Conservation (phyloP, 64 coral and sea anemone species). For the Porites lutea region DNA sequence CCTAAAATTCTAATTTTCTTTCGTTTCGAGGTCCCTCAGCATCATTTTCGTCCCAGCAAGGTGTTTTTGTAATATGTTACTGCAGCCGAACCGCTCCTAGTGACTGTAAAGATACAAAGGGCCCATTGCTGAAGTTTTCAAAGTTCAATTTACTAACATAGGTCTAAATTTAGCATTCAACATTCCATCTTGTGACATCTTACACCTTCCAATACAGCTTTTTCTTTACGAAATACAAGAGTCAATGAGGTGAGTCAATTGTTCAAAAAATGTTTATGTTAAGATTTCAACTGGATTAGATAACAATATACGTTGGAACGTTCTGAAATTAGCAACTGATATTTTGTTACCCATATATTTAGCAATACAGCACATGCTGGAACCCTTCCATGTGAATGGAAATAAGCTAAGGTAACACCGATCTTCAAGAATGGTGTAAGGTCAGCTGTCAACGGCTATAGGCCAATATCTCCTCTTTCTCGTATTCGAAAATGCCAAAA, state of each 20-base stretch:
- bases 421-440: constrained; percentile 4
- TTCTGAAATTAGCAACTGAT: neutral
- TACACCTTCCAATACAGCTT: neutral
- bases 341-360: neutral
- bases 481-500: neutral
- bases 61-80: too few species aligned
- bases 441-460: constrained; percentile 4
- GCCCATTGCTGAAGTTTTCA: too few species aligned
- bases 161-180: neutral
- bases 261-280: neutral
- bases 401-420: neutral
- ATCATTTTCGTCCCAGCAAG: too few species aligned
- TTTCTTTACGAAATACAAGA: neutral
- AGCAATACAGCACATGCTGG: neutral
- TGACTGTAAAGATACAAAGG: too few species aligned
- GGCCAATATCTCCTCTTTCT: neutral
- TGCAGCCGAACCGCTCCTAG: too few species aligned
- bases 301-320: neutral
- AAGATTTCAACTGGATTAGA: constrained; percentile 18
- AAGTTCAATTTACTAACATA: too few species aligned
- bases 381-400: neutral
- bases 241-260: neutral
- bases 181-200: neutral
- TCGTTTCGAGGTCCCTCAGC: too few species aligned
- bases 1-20: too few species aligned